Conservation (phyloP, 2,113 vertebrate species). For the Callipepla squamata region DNA sequence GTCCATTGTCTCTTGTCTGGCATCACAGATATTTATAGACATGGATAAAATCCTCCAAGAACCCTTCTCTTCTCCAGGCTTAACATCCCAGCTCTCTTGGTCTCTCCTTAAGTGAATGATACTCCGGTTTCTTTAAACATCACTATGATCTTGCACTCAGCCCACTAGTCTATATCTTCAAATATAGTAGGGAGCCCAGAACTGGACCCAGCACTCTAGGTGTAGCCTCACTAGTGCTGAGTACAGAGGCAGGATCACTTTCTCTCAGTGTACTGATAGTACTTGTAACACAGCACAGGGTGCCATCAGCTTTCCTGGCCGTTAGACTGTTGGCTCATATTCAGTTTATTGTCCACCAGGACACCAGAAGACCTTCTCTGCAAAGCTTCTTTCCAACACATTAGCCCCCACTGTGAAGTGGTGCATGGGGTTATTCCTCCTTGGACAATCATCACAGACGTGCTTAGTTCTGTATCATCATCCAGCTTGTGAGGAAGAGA, state of each 20-base stretch:
- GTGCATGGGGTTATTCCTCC: not conserved
- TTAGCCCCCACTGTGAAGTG: not conserved
- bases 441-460: not conserved
- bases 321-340: not conserved
- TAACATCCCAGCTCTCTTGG: not conserved
- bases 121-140: not conserved
- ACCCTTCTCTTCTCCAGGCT: not conserved
- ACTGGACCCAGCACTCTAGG: not conserved
- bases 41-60: not conserved
- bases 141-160: not conserved
- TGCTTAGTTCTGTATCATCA: not conserved
- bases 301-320: not conserved
- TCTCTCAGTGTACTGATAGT: not conserved
- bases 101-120: not conserved
- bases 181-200: not conserved
- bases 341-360: not conserved
- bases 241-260: not conserved
- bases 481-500: not conserved
- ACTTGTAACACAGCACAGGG: not conserved
- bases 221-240: not conserved
- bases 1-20: not conserved
- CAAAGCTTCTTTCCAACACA: not conserved
- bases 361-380: not conserved
- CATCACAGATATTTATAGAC: not conserved
- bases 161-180: not conserved